These are phyloP conservation scores for Agrilus cyanescens DNA, from an alignment of 2,888 invertebrate genomes.

Conservation along the genomic window DNA sequence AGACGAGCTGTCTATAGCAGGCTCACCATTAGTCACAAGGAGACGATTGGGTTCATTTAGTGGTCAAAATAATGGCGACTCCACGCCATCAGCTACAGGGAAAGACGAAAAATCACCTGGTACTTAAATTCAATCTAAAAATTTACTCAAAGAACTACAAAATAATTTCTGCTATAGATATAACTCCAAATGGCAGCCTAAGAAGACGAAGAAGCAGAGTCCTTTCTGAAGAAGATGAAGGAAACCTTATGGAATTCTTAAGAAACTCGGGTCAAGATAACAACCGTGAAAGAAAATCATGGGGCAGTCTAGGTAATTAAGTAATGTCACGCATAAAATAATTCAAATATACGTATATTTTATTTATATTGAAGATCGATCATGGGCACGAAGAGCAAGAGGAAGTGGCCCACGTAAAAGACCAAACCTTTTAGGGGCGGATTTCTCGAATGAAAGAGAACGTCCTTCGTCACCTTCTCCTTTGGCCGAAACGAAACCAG, in stretches of 20 bases:
- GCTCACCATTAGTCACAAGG: slow-evolving; percentile 55
- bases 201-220: slow-evolving; percentile 70
- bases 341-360: background rate
- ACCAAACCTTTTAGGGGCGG: slow-evolving; percentile 63
- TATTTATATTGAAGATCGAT: slow-evolving; percentile 57
- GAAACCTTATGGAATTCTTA: slow-evolving; percentile 75
- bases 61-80: slow-evolving; percentile 30
- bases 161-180: slow-evolving; percentile 43
- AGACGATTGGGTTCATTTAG: slow-evolving; percentile 56
- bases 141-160: background rate
- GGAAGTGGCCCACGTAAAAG: slow-evolving; percentile 61
- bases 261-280: slow-evolving; percentile 66
- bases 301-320: slow-evolving; percentile 66
- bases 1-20: slow-evolving; percentile 46
- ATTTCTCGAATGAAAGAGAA: slow-evolving; percentile 62
- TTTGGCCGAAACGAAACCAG: slow-evolving; percentile 43
- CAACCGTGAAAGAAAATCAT: slow-evolving; percentile 64
- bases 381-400: slow-evolving; percentile 72
- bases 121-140: slow-evolving; percentile 15
- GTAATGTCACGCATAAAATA: background rate
- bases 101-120: slow-evolving; percentile 46
- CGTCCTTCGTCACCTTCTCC: slow-evolving; percentile 58
- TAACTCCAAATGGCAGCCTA: slow-evolving; percentile 81
- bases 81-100: slow-evolving; percentile 20
- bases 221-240: slow-evolving; percentile 72